Evolutionary conservation across 2,797 vertebrate species (phyloP).

Genomic region (Parambassis ranga): DNA sequence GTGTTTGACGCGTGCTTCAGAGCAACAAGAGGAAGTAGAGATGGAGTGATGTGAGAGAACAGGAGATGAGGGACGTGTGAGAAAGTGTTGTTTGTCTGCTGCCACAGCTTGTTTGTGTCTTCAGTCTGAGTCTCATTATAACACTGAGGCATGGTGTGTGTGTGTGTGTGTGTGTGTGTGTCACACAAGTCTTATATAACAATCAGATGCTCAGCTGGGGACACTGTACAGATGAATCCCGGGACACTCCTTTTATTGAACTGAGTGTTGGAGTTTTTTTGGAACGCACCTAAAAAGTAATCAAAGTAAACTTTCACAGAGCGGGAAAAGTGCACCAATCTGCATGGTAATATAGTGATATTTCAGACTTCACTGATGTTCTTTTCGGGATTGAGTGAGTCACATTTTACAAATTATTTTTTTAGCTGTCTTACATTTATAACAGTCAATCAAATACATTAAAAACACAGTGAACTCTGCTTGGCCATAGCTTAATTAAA

Average conservation of each 20-base stretch:
- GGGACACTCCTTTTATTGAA: slow-evolving; percentile 34
- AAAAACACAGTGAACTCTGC: background rate
- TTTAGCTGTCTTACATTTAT: background rate
- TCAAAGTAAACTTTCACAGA: slow-evolving; percentile 23
- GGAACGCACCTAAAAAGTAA: slow-evolving; percentile 37
- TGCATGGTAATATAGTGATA: slow-evolving; percentile 29
- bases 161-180: slow-evolving; percentile 16
- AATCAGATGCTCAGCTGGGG: slow-evolving; percentile 58
- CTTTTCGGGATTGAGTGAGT: slow-evolving; percentile 17
- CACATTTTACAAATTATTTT: slow-evolving; percentile 26
- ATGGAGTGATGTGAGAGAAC: slow-evolving; percentile 61
- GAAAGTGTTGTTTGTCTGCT: slow-evolving; percentile 67
- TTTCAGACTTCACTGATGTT: slow-evolving; percentile 15
- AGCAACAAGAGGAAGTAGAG: slow-evolving; percentile 50
- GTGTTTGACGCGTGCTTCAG: slow-evolving; percentile 52
- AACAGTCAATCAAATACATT: background rate
- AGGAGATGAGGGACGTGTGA: slow-evolving; percentile 50
- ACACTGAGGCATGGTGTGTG: slow-evolving; percentile 18
- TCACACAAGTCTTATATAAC: slow-evolving; percentile 61
- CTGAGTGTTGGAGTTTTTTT: slow-evolving; percentile 18
- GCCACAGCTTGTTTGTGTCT: slow-evolving; percentile 65
- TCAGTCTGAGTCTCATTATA: slow-evolving; percentile 57
- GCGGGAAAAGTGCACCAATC: slow-evolving; percentile 8
- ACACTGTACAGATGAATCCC: slow-evolving; percentile 51
- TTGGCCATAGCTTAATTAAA: background rate